These are phyloP conservation scores for Phyllopteryx taeniolatus DNA, from an alignment of 2,113 vertebrate genomes.

Conservation along the genomic window DNA sequence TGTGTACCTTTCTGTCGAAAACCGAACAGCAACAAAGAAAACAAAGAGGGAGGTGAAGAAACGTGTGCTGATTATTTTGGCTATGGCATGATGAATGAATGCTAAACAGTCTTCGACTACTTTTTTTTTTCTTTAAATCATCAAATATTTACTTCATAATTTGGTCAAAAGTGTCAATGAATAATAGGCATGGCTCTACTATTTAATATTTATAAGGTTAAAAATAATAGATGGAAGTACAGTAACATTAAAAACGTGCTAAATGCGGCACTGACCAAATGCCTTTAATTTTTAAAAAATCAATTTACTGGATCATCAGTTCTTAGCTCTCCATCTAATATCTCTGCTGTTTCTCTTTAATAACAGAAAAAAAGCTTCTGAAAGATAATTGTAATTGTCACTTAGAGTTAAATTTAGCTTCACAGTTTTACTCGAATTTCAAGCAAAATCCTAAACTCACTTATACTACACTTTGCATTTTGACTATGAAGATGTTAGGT, in stretches of 20 bases:
- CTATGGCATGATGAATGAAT: neutral
- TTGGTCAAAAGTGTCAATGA: neutral
- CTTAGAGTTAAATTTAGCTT: too few relatives aligned
- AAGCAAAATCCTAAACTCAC: too few relatives aligned
- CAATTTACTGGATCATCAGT: too few relatives aligned
- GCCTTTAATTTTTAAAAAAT: neutral
- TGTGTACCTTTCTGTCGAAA: neutral
- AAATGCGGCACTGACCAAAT: neutral
- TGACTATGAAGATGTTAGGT: neutral
- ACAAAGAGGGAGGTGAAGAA: slow-evolving; percentile 3
- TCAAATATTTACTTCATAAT: neutral
- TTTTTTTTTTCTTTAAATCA: neutral
- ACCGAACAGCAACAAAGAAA: slow-evolving; percentile 5
- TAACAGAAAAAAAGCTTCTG: too few relatives aligned
- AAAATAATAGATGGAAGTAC: neutral
- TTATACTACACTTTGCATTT: too few relatives aligned
- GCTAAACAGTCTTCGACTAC: neutral
- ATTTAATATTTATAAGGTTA: neutral
- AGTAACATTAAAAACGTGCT: too few relatives aligned
- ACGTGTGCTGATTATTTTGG: slow-evolving; percentile 1
- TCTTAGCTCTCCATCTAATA: too few relatives aligned
- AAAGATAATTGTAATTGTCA: too few relatives aligned
- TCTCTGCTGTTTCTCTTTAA: too few relatives aligned
- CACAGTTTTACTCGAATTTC: too few relatives aligned
- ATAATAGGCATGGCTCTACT: neutral